Percentiles rank a stretch among this genome's conserved stretches.
These are phyloP conservation scores for Tetrao urogallus DNA, from an alignment of 2,113 vertebrate species.

Conservation along the genomic window DNA sequence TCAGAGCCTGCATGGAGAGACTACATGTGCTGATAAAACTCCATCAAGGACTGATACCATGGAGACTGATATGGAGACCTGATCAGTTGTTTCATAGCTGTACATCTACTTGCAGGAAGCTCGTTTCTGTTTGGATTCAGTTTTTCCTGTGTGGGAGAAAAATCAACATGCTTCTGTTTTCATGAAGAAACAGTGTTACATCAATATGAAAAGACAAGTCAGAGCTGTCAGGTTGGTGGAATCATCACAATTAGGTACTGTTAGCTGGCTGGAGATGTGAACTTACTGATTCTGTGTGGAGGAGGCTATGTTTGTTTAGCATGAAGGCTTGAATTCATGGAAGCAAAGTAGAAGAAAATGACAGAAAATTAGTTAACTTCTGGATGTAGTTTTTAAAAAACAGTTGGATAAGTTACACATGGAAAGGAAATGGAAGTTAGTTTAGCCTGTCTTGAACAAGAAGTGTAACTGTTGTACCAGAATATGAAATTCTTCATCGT, in stretches of 20 bases:
- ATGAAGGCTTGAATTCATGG: conserved; percentile 29
- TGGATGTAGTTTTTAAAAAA: not conserved
- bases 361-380: not conserved
- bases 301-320: not conserved
- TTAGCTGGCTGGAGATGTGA: not conserved
- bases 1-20: conserved; percentile 65
- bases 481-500: conserved; percentile 28
- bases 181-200: not conserved
- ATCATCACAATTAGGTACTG: not conserved
- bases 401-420: not conserved
- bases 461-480: conserved; percentile 5
- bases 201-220: conserved; percentile 43
- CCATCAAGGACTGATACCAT: conserved; percentile 53
- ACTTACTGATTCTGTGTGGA: not conserved
- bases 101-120: not conserved
- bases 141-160: conserved; percentile 4
- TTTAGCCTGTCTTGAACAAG: not conserved
- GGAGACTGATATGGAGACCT: conserved; percentile 89
- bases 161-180: conserved; percentile 16
- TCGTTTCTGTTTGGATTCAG: not conserved
- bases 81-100: conserved; percentile 49
- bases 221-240: conserved; percentile 14
- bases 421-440: not conserved
- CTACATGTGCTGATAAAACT: not conserved
- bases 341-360: conserved; percentile 1